Conservation (phyloP, 2,888 invertebrate genomes). For the Chorisops tibialis region DNA sequence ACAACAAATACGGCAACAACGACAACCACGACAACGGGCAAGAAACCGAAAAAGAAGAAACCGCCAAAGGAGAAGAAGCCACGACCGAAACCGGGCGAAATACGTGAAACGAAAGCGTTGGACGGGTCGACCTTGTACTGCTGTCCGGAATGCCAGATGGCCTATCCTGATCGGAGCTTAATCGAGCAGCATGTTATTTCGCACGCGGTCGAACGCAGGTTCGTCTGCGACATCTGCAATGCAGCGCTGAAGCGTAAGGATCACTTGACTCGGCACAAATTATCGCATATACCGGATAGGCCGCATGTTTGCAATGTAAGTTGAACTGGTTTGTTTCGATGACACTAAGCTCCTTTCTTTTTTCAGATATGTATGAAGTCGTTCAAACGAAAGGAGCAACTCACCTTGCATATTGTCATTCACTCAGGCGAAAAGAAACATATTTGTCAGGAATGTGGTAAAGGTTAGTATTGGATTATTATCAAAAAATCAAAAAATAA, state of each 20-base stretch:
- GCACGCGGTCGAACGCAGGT: conserved; percentile 79
- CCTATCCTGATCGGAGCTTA: conserved; percentile 78
- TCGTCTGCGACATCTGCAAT: conserved; percentile 86
- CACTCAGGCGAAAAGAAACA: conserved; percentile 87
- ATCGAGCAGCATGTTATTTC: conserved; percentile 83
- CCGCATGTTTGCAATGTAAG: conserved; percentile 78
- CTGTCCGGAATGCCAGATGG: conserved; percentile 87
- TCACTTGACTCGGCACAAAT: conserved; percentile 81
- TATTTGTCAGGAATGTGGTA: conserved; percentile 82
- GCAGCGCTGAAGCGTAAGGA: conserved; percentile 84
- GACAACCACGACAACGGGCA: conserved; percentile 45
- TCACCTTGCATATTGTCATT: conserved; percentile 84
- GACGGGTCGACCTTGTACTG: conserved; percentile 83
- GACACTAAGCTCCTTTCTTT: background rate
- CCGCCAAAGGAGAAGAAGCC: conserved; percentile 73
- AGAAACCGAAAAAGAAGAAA: conserved; percentile 54
- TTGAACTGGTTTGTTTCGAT: conserved; percentile 15
- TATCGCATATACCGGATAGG: conserved; percentile 83
- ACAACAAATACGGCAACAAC: conserved; percentile 47
- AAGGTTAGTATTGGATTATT: conserved; percentile 61
- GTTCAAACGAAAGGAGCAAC: conserved; percentile 84
- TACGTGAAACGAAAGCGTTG: conserved; percentile 59
- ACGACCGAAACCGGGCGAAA: conserved; percentile 63
- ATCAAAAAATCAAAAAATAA: too few species aligned
- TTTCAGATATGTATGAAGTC: conserved; percentile 73